A percentile compares a stretch with the other conserved stretches of the same genome.
phyloP scores from a whole-genome alignment of 2,797 vertebrate genomes.

The Acanthis flammea region DNA sequence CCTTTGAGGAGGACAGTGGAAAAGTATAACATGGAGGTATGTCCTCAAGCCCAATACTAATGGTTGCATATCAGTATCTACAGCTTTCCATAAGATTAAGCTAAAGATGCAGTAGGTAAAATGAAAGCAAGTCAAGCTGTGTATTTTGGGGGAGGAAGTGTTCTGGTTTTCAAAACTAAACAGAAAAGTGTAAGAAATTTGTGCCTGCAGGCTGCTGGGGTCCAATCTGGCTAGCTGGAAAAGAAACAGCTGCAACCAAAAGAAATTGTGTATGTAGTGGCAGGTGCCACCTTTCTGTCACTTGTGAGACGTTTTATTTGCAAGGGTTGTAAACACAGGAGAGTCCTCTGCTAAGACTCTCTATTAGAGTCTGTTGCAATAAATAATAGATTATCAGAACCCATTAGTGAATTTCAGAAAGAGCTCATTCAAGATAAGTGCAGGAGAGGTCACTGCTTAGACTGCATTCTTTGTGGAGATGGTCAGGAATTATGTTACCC shows the following conservation, averaged over 20 bases:
- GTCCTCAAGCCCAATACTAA: constrained; percentile 47
- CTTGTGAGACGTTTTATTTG: constrained; percentile 13
- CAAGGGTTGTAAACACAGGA: constrained; percentile 39
- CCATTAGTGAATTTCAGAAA: constrained; percentile 71
- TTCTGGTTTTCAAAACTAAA: not conserved
- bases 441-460: constrained; percentile 37
- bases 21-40: constrained; percentile 97
- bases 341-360: constrained; percentile 37
- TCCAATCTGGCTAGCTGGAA: too few relatives aligned
- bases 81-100: not conserved
- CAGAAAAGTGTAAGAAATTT: not conserved
- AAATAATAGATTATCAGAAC: constrained; percentile 75
- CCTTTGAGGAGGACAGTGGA: constrained; percentile 96
- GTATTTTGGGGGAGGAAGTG: not conserved
- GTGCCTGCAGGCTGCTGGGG: too few relatives aligned
- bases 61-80: not conserved
- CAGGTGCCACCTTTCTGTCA: not conserved
- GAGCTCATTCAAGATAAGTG: constrained; percentile 42
- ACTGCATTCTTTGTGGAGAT: constrained; percentile 14
- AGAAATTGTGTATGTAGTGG: not conserved
- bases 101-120: not conserved
- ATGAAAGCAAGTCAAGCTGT: not conserved
- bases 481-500: constrained; percentile 22
- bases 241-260: not conserved
- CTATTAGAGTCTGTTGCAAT: constrained; percentile 59